Percentiles rank a stretch among this genome's conserved stretches.
Evolutionary conservation across 1,140 invertebrate species (phyloP).

Genomic region (Hypsibius dujardini): DNA sequence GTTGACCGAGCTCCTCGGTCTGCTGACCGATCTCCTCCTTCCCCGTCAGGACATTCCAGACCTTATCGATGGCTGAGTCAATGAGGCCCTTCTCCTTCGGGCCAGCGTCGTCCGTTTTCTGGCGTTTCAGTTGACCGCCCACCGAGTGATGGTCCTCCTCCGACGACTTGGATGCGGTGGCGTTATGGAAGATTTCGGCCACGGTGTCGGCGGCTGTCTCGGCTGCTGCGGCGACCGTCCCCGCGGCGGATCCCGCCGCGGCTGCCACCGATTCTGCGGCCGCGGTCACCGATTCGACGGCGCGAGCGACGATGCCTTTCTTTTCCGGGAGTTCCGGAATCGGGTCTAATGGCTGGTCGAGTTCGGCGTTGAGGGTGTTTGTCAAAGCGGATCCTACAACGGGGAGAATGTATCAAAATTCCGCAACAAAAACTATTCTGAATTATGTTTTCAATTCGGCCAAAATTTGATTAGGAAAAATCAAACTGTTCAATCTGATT

Average conservation of each 20-base stretch:
- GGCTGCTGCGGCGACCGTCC: background rate
- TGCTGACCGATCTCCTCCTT: background rate
- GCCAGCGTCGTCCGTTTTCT: background rate
- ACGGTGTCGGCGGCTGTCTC: background rate
- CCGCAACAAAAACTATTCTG: too few species aligned
- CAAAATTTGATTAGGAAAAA: too few species aligned
- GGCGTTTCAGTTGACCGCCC: background rate
- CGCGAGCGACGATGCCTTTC: too few species aligned
- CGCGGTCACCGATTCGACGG: too few species aligned
- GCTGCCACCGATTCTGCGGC: background rate
- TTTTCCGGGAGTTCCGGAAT: too few species aligned
- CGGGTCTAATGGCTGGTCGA: too few species aligned
- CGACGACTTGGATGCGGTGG: background rate
- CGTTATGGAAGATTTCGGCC: background rate
- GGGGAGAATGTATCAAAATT: too few species aligned
- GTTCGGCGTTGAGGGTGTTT: too few species aligned
- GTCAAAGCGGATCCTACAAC: too few species aligned
- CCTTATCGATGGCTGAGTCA: conserved; percentile 4
- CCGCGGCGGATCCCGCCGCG: conserved; percentile 8
- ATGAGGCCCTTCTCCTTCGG: conserved; percentile 10
- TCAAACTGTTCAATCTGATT: too few species aligned
- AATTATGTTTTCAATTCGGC: too few species aligned
- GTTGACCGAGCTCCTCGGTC: too few species aligned
- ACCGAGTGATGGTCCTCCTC: background rate
- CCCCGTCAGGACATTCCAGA: background rate